Conservation (phyloP, 2,888 invertebrate species). For the Callosobruchus maculatus region DNA sequence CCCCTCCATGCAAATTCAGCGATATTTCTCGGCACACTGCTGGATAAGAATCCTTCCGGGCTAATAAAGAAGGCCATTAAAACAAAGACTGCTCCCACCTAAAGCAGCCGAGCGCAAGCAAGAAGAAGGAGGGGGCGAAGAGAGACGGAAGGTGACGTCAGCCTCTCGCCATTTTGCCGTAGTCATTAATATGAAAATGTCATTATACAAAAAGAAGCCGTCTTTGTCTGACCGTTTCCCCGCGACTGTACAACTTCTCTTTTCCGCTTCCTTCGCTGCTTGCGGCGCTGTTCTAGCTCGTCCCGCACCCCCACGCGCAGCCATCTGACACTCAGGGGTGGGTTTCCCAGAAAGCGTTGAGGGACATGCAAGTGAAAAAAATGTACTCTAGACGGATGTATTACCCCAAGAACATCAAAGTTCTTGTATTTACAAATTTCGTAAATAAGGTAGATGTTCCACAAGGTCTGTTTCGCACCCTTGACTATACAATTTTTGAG, state of each 20-base stretch:
- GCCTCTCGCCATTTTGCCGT: constrained; percentile 34
- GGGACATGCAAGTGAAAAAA: neutral
- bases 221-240: constrained; percentile 29
- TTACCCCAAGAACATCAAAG: no score
- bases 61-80: neutral
- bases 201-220: constrained; percentile 37
- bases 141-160: constrained; percentile 30
- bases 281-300: neutral
- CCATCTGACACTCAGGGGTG: neutral
- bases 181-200: constrained; percentile 40
- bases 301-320: neutral
- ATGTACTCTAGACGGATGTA: neutral
- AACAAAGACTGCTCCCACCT: neutral
- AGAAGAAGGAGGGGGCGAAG: neutral
- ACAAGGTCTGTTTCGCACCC: no score
- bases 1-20: neutral
- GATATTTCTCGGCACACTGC: neutral
- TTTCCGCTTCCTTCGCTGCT: constrained; percentile 26
- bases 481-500: no score
- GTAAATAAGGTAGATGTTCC: no score
- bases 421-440: no score
- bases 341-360: neutral
- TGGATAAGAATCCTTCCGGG: neutral
- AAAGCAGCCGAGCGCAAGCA: neutral
- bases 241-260: constrained; percentile 15